phyloP scores from a whole-genome alignment of 37 sponge, comb jelly and placozoan genomes.

The Beroe ovata region DNA sequence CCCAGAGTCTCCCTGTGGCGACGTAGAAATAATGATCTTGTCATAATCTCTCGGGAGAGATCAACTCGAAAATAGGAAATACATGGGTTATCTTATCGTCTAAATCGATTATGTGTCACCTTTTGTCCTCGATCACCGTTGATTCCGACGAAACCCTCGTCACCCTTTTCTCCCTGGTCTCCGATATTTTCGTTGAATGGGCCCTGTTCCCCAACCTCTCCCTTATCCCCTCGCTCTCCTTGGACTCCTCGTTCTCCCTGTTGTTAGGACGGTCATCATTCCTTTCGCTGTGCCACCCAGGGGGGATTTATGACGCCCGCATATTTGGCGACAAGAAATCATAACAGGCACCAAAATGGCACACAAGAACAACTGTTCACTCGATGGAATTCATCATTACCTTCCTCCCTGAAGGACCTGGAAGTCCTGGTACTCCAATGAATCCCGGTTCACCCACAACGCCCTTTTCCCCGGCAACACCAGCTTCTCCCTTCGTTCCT shows the following conservation, averaged over 20 bases:
- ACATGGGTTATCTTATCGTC: too few species aligned
- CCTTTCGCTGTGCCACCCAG: too few species aligned
- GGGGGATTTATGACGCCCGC: too few species aligned
- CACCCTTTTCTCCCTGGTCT: slow-evolving; percentile 8
- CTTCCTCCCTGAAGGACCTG: slow-evolving; percentile 19
- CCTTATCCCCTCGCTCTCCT: slow-evolving; percentile 39
- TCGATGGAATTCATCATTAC: slow-evolving; percentile 61
- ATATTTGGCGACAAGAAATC: too few species aligned
- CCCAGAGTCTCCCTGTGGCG: not conserved
- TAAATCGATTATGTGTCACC: too few species aligned
- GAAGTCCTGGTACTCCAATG: slow-evolving; percentile 61
- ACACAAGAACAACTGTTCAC: slow-evolving; percentile 52
- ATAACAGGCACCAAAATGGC: not conserved
- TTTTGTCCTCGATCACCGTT: not conserved
- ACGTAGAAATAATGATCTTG: too few species aligned
- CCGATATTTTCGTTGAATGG: not conserved
- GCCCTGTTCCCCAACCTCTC: slow-evolving; percentile 19
- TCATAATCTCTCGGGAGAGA: too few species aligned
- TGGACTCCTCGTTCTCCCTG: slow-evolving; percentile 11
- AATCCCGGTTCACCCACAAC: slow-evolving; percentile 26
- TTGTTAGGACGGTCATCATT: too few species aligned
- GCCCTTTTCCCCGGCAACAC: slow-evolving; percentile 58
- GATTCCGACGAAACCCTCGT: not conserved
- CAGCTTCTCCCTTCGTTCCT: slow-evolving; percentile 66
- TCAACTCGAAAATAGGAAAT: too few species aligned